Evolutionary conservation across 2,113 vertebrate genomes (phyloP).

Genomic region (Hemicordylus capensis): DNA sequence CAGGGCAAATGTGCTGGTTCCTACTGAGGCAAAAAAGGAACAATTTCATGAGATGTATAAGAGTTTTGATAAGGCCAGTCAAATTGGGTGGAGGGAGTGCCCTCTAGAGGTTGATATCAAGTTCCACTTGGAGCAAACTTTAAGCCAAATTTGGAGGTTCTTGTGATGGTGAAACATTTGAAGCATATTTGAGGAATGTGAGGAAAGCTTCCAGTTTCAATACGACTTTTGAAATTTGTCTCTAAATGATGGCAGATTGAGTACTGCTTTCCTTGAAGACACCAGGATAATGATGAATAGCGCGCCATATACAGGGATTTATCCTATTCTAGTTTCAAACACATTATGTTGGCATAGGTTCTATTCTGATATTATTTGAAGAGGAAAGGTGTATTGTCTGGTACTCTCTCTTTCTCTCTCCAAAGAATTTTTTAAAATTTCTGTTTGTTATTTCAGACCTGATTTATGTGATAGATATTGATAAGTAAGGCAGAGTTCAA

Average conservation of each 20-base stretch:
- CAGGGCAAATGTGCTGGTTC: background rate
- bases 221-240: background rate
- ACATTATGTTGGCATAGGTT: background rate
- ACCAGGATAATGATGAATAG: too few species aligned
- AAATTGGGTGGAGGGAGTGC: too few species aligned
- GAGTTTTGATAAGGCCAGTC: background rate
- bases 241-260: too few species aligned
- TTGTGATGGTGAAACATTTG: background rate
- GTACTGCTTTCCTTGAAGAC: too few species aligned
- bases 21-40: background rate
- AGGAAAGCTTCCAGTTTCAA: background rate
- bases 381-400: background rate
- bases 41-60: too few species aligned
- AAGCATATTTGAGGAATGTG: background rate
- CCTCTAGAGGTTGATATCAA: background rate
- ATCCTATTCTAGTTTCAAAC: background rate
- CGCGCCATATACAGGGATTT: background rate
- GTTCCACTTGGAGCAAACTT: background rate
- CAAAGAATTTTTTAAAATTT: slow-evolving; percentile 12
- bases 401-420: background rate
- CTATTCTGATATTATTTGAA: background rate
- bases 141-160: background rate
- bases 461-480: slow-evolving; percentile 14
- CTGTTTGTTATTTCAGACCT: background rate
- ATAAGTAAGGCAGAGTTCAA: slow-evolving; percentile 23